Evolutionary conservation across 1,140 invertebrate species (phyloP).

Genomic region (Aricia agestis): DNA sequence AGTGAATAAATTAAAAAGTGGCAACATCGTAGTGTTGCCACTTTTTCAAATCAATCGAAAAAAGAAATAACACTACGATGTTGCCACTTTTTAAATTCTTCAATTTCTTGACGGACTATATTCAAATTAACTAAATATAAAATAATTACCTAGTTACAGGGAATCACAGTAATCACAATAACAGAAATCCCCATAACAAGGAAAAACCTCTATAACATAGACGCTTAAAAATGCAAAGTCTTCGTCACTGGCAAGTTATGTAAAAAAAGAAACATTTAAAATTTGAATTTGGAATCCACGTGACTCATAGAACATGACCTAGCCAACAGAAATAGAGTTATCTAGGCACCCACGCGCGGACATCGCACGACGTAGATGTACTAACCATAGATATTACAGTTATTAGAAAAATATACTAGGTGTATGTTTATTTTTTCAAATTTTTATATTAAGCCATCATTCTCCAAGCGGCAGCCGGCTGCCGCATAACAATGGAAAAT

Average conservation of each 20-base stretch:
- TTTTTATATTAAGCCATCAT: no score
- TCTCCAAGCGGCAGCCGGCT: no score
- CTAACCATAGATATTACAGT: constrained; percentile 13
- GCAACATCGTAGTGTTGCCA: no score
- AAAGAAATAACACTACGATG: no score
- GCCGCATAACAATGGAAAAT: no score
- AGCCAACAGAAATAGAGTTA: constrained; percentile 32
- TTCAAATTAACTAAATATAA: neutral
- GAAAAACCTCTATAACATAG: neutral
- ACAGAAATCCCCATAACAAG: neutral
- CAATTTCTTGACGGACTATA: no score
- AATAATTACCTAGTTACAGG: neutral
- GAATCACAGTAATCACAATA: neutral
- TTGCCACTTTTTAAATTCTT: no score
- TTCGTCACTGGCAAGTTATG: neutral
- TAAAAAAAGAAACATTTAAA: neutral
- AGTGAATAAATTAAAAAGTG: no score
- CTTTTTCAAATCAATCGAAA: no score
- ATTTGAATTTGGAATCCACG: neutral
- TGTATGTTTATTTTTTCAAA: no score
- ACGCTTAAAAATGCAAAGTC: neutral
- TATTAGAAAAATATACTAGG: neutral
- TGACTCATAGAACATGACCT: constrained; percentile 30
- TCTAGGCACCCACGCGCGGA: constrained; percentile 19
- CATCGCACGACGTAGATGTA: constrained; percentile 17